phyloP scores from a whole-genome alignment of 2,888 invertebrate species.

The Neoitamus cyanurus region DNA sequence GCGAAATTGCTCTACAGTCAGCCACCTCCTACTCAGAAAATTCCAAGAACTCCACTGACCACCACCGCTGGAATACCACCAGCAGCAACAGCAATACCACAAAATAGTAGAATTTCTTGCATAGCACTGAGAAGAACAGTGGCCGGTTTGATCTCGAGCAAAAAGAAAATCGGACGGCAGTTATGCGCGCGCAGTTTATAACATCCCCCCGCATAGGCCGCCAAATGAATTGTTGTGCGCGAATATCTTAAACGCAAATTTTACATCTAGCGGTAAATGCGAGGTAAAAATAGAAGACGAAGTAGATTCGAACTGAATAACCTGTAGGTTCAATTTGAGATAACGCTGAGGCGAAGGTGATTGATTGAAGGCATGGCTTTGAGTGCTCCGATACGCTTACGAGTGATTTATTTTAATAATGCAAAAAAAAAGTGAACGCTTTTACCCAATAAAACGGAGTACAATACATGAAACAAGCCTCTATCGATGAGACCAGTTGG shows the following conservation, averaged over 20 bases:
- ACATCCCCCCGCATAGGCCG: not conserved
- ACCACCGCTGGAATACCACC: not conserved
- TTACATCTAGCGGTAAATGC: not conserved
- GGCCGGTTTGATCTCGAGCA: not conserved
- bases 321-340: not conserved
- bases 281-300: not conserved
- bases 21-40: constrained; percentile 26
- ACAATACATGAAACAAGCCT: no score
- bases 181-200: not conserved
- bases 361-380: not conserved
- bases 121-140: not conserved
- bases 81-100: not conserved
- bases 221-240: not conserved
- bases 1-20: not conserved
- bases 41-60: not conserved
- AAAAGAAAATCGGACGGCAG: not conserved
- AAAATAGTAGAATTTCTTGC: not conserved
- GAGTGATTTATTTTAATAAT: not conserved
- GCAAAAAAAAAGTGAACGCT: not conserved
- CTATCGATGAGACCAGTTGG: no score
- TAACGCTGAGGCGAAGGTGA: not conserved
- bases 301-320: not conserved
- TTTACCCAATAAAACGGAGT: no score
- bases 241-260: not conserved
- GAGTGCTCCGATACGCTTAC: not conserved